Evolutionary conservation across 2,113 vertebrate genomes (phyloP), one percentile per base, ranked within the genome.

Genomic region (Grammomys dolichurus): DNA sequence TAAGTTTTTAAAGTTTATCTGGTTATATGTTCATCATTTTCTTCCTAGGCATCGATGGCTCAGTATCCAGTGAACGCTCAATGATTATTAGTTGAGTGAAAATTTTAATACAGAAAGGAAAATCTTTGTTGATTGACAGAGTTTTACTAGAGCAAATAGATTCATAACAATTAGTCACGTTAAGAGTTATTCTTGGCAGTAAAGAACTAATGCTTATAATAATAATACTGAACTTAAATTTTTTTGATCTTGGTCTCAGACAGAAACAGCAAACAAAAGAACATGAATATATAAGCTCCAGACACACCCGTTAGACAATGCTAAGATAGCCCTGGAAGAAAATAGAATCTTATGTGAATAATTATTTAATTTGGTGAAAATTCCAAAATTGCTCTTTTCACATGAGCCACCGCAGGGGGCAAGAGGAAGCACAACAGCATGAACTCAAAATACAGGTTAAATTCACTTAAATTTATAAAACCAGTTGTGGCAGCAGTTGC

Each of bases 361-460:
- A 76, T 93, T 96, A 97, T 94, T 97, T 97, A 88, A 94, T 96
- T 93, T 90, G 58, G 58, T 51, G 89, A 91, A 97, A 97, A 97
- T 96, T 96, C 67, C 77, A 95, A 96, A 98, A 97, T 96, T 97
- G 95, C 67, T 95, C 95, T 95, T 78, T 97, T 96, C 90, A 96
- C 92, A 97, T 93, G 93, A 97, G 84, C 58, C 54, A 54, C 93
- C 95, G 92, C 93, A 97, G 93, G 93, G 88, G 89, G 87, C 75
- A 97, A 93, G 51, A 96, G 60, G 65, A 96, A 89, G 58, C 40
- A 97, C 76, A 97, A 95, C 60, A 97, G 72, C 48, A 92, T 92
- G 93, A 94, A 96, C 92, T 96, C 81, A 97, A 97, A 97, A 97
- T 87, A 95, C 56, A 89, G 88, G 92, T 89, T 97, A 86, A 0